phyloP scores from a whole-genome alignment of 2,888 invertebrate genomes.

The Toxonevra muliebris region DNA sequence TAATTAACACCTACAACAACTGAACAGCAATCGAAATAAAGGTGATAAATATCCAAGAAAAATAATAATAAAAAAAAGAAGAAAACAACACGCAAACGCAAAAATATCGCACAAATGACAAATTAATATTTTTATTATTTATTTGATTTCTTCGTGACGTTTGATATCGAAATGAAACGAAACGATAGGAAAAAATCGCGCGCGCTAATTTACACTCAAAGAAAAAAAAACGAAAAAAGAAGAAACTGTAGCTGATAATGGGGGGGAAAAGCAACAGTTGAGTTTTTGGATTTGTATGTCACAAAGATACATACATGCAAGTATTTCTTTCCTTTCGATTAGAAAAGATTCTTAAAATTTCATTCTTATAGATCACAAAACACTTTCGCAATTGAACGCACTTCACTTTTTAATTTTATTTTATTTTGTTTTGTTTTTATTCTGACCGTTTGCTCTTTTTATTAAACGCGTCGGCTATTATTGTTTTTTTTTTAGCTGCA shows the following conservation, averaged over 20 bases:
- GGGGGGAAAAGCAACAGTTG: too few relatives aligned
- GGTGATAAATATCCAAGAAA: too few relatives aligned
- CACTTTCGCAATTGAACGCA: not conserved
- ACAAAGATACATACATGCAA: too few relatives aligned
- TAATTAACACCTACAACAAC: too few relatives aligned
- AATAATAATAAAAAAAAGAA: not conserved
- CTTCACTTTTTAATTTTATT: constrained; percentile 1
- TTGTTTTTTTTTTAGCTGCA: not conserved
- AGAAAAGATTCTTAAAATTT: too few relatives aligned
- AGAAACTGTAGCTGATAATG: too few relatives aligned
- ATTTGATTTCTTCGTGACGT: constrained; percentile 8
- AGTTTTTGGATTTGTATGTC: too few relatives aligned
- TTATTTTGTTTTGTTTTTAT: not conserved
- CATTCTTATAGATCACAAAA: too few relatives aligned
- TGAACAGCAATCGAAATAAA: too few relatives aligned
- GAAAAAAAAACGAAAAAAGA: too few relatives aligned
- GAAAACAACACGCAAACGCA: not conserved
- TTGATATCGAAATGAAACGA: not conserved
- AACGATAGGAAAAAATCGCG: constrained; percentile 10
- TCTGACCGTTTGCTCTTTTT: not conserved
- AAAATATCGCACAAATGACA: not conserved
- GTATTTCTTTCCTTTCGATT: too few relatives aligned
- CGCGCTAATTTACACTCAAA: not conserved
- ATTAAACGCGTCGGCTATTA: constrained; percentile 11
- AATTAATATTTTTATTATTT: constrained; percentile 10